A percentile compares a stretch with the other conserved stretches of the same genome.
phyloP scores from a whole-genome alignment of 2,888 invertebrate genomes.

The Selenia dentaria region DNA sequence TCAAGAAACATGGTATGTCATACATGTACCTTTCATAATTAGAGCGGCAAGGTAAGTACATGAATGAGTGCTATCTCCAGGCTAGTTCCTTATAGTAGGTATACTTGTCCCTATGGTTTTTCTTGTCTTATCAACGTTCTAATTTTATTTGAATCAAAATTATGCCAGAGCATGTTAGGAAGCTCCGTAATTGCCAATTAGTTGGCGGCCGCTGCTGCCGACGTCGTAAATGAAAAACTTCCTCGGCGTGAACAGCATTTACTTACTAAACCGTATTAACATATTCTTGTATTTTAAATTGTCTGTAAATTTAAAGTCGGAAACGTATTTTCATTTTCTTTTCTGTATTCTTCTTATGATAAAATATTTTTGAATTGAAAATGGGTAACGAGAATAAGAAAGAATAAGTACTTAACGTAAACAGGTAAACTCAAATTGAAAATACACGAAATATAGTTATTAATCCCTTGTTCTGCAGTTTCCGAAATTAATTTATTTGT shows the following conservation, averaged over 20 bases:
- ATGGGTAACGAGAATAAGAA: too few relatives aligned
- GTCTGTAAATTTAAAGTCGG: background rate
- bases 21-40: too few relatives aligned
- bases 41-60: too few relatives aligned
- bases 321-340: background rate
- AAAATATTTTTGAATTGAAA: too few relatives aligned
- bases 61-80: too few relatives aligned
- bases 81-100: too few relatives aligned
- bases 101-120: background rate
- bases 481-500: too few relatives aligned
- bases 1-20: too few relatives aligned
- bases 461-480: too few relatives aligned
- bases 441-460: too few relatives aligned
- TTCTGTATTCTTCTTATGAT: background rate
- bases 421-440: too few relatives aligned
- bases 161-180: conserved; percentile 32
- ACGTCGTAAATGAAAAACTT: conserved; percentile 28
- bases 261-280: background rate
- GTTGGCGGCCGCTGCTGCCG: conserved; percentile 37
- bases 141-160: conserved; percentile 19
- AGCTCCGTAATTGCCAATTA: conserved; percentile 59
- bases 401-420: too few relatives aligned
- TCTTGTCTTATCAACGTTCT: background rate
- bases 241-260: conserved; percentile 5
- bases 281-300: background rate